These are phyloP conservation scores for Strigamia maritima DNA, from an alignment of 2,888 invertebrate species.

Conservation along the genomic window DNA sequence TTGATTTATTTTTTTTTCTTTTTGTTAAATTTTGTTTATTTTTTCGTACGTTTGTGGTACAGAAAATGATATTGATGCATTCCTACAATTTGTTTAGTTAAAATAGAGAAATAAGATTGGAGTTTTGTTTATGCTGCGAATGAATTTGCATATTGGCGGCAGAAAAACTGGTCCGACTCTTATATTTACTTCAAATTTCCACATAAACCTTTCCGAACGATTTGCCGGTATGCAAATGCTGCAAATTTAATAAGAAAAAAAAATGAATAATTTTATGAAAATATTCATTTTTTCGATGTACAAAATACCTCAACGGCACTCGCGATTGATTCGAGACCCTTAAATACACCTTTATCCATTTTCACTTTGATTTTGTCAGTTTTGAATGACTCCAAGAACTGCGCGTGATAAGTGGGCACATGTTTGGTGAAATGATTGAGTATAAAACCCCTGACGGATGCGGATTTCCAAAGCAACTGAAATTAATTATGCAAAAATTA, in stretches of 20 bases:
- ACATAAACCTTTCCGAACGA: neutral
- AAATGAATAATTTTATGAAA: neutral
- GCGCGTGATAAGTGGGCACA: neutral
- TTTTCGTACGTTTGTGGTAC: too few relatives aligned
- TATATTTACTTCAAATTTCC: neutral
- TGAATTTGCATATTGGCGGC: too few relatives aligned
- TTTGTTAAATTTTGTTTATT: too few relatives aligned
- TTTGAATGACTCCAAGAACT: neutral
- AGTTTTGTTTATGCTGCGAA: too few relatives aligned
- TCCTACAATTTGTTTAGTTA: too few relatives aligned
- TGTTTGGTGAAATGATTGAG: neutral
- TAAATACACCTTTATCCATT: neutral
- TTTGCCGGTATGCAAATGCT: conserved; percentile 4
- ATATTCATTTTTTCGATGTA: neutral
- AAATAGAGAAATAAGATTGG: too few relatives aligned
- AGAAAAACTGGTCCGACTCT: too few relatives aligned
- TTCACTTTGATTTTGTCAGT: neutral
- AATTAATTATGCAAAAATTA: neutral
- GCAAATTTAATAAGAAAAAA: neutral
- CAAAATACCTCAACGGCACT: neutral
- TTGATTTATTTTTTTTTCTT: too few relatives aligned
- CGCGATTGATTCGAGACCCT: neutral
- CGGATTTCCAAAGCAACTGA: neutral
- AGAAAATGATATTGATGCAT: too few relatives aligned
- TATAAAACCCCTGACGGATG: neutral